These are phyloP conservation scores for Zaprionus tsacasi DNA, from an alignment of 1,140 invertebrate genomes.

Conservation along the genomic window DNA sequence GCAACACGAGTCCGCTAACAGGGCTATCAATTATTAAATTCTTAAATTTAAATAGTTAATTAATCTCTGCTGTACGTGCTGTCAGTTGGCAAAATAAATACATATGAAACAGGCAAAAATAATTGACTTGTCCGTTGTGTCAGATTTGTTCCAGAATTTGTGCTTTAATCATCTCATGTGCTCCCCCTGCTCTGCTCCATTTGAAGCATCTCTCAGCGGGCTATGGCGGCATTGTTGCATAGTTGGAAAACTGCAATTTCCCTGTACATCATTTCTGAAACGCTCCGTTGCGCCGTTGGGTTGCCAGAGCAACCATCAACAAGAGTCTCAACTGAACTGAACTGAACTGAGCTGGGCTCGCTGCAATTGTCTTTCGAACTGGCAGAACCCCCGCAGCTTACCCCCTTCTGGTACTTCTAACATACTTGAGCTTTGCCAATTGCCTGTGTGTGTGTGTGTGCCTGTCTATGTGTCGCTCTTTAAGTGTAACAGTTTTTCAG, in stretches of 20 bases:
- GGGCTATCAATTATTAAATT: constrained; percentile 33
- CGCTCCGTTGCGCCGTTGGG: constrained; percentile 14
- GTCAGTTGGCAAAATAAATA: not conserved
- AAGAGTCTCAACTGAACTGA: not conserved
- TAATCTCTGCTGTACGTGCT: constrained; percentile 4
- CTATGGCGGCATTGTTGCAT: not conserved
- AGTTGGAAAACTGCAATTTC: constrained; percentile 1
- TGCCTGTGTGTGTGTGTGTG: not conserved
- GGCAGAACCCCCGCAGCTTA: not conserved
- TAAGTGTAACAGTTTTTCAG: not conserved
- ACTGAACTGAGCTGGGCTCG: not conserved
- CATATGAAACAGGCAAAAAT: not conserved
- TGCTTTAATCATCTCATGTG: not conserved
- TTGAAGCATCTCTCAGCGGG: not conserved
- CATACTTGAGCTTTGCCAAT: not conserved
- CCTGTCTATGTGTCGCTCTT: not conserved
- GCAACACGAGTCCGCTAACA: not conserved
- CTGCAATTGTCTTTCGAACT: not conserved
- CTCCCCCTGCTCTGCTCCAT: not conserved
- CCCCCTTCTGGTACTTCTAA: not conserved
- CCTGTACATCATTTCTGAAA: constrained; percentile 17
- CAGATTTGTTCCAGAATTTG: not conserved
- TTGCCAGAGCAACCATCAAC: constrained; percentile 12
- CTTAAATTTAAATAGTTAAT: constrained; percentile 8
- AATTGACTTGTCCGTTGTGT: not conserved